These are phyloP conservation scores for Passer montanus DNA, from an alignment of 2,113 vertebrate species.

Conservation along the genomic window DNA sequence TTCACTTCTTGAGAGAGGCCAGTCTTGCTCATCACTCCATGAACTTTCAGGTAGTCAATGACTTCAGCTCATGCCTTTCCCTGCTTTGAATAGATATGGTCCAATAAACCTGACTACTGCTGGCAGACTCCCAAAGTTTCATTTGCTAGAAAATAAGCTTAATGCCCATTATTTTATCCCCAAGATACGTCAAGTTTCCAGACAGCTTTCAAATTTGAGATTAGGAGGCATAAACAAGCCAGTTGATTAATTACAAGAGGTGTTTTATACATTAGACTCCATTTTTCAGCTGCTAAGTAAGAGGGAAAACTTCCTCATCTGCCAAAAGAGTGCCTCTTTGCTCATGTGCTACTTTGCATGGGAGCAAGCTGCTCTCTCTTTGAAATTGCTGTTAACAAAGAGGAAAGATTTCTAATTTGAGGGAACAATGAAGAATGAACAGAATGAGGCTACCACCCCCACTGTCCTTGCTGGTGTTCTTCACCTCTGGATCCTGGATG, in stretches of 20 bases:
- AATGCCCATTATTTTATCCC: slow-evolving; percentile 12
- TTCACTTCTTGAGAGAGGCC: neutral
- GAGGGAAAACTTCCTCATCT: neutral
- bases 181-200: neutral
- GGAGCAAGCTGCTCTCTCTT: neutral
- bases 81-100: neutral
- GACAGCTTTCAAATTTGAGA: slow-evolving; percentile 5
- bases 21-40: neutral
- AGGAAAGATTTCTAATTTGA: neutral
- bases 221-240: slow-evolving; percentile 3
- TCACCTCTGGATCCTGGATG: neutral
- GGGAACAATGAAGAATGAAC: neutral
- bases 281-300: slow-evolving; percentile 16
- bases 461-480: neutral
- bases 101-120: neutral
- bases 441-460: neutral
- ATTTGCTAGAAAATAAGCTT: neutral
- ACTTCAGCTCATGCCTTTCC: neutral
- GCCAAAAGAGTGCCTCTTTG: neutral
- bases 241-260: slow-evolving; percentile 7
- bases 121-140: neutral
- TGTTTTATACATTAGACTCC: neutral
- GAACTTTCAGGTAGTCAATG: neutral
- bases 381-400: neutral
- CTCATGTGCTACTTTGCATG: neutral